Evolutionary conservation across 2,888 invertebrate genomes (phyloP), one percentile per base, ranked within the genome.

Genomic region (Tinea pellionella): DNA sequence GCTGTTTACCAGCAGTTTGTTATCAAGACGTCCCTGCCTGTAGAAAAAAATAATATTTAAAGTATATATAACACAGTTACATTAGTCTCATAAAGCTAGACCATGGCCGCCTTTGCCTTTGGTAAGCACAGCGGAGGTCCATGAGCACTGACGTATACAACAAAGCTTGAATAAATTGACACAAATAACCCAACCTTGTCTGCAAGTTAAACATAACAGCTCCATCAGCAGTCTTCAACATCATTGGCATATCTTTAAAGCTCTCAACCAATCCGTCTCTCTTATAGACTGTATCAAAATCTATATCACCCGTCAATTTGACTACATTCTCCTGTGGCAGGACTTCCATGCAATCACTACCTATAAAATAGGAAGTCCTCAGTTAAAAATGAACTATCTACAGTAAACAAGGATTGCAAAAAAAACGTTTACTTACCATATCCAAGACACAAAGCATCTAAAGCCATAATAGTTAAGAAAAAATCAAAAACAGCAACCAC

Each of bases 311-410:
- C 63, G 91, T 93, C 72, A 96, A 93, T 72, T 95, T 96, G 0
- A 95, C 85, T 0, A 93, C 88, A 63, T 91, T 90, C 62, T 92
- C 90, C 60, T 93, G 92, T 0, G 86, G 82, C 0, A 95, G 89
- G 56, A 96, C 89, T 77, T 96, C 96, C 78, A 96, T 89, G 65
- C 94, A 94, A 70, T 96, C 94, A 90, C 96, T 93, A 7, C 95
- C 95, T 88, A 61, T 53, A 16, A 51, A n/a, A n/a, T n/a, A n/a
- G n/a, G n/a, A n/a, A n/a, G n/a, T n/a, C n/a, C n/a, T n/a, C 24
- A 24, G n/a, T 42, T 19, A 0, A 19, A 13, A 19, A 24, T 51
- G 47, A 30, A 18, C 24, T 6, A 6, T 6, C 24, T 6, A 24
- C 24, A 24, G 2, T 6, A 56, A 9, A 56, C 24, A 6, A 24